Evolutionary conservation across 2,113 vertebrate species (phyloP).

Genomic region (Pteruthius melanotis): DNA sequence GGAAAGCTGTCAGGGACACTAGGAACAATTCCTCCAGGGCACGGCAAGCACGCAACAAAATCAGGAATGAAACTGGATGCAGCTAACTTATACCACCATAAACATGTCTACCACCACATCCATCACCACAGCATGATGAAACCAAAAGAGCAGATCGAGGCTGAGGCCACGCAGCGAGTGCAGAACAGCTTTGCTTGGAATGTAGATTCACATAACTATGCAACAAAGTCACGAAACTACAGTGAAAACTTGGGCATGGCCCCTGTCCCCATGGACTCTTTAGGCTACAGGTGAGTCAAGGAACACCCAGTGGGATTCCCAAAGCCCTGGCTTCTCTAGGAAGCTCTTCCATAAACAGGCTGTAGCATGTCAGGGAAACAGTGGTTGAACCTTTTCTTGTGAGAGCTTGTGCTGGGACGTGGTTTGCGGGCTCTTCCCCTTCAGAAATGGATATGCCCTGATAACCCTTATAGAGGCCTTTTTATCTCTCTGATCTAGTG

Average conservation of each 20-base stretch:
- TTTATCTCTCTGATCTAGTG: background rate
- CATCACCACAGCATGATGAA: slow-evolving; percentile 78
- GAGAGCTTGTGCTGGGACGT: background rate
- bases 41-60: slow-evolving; percentile 79
- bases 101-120: slow-evolving; percentile 85
- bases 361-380: background rate
- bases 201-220: slow-evolving; percentile 78
- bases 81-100: slow-evolving; percentile 81
- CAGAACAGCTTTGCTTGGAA: slow-evolving; percentile 79
- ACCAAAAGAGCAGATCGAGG: slow-evolving; percentile 84
- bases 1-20: slow-evolving; percentile 70
- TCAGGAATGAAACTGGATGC: slow-evolving; percentile 78
- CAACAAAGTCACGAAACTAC: slow-evolving; percentile 83
- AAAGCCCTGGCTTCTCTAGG: background rate
- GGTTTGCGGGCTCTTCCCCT: background rate
- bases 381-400: background rate
- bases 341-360: background rate
- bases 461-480: background rate
- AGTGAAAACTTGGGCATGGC: slow-evolving; percentile 74
- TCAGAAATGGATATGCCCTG: background rate
- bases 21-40: slow-evolving; percentile 63
- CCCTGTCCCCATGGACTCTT: slow-evolving; percentile 72
- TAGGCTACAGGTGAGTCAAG: slow-evolving; percentile 81
- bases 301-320: background rate
- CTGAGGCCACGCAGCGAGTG: slow-evolving; percentile 72